phyloP scores from a whole-genome alignment of 2,888 invertebrate species.

The Tortricodes alternella region DNA sequence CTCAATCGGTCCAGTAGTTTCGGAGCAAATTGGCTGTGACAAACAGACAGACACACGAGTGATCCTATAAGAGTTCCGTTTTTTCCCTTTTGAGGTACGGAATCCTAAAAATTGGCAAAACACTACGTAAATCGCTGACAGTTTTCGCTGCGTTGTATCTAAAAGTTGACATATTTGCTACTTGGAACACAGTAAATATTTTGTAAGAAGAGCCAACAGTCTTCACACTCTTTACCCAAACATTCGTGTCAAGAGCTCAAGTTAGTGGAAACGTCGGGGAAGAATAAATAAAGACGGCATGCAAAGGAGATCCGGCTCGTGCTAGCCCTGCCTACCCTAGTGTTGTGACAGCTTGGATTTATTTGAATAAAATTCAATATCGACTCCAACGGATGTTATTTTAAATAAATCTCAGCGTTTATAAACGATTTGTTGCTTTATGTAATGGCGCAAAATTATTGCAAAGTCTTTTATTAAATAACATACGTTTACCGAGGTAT shows the following conservation, averaged over 20 bases:
- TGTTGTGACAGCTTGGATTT: constrained; percentile 41
- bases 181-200: constrained; percentile 46
- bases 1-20: too few relatives aligned
- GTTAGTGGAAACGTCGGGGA: constrained; percentile 40
- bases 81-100: too few relatives aligned
- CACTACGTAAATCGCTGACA: too few relatives aligned
- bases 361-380: constrained; percentile 39
- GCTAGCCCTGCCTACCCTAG: constrained; percentile 34
- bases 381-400: constrained; percentile 24
- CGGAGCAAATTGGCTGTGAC: too few relatives aligned
- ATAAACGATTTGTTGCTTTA: constrained; percentile 5
- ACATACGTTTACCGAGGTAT: too few relatives aligned
- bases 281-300: constrained; percentile 49
- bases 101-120: too few relatives aligned
- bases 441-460: neutral
- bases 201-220: constrained; percentile 46
- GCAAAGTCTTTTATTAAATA: too few relatives aligned
- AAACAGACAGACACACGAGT: too few relatives aligned
- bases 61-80: too few relatives aligned
- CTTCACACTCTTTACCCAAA: constrained; percentile 49
- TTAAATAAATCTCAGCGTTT: constrained; percentile 21
- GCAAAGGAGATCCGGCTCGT: constrained; percentile 41
- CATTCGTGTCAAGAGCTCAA: constrained; percentile 48
- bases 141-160: too few relatives aligned
- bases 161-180: constrained; percentile 2